phyloP scores from a whole-genome alignment of 64 coral and sea anemone species.

The Porites australiensis region DNA sequence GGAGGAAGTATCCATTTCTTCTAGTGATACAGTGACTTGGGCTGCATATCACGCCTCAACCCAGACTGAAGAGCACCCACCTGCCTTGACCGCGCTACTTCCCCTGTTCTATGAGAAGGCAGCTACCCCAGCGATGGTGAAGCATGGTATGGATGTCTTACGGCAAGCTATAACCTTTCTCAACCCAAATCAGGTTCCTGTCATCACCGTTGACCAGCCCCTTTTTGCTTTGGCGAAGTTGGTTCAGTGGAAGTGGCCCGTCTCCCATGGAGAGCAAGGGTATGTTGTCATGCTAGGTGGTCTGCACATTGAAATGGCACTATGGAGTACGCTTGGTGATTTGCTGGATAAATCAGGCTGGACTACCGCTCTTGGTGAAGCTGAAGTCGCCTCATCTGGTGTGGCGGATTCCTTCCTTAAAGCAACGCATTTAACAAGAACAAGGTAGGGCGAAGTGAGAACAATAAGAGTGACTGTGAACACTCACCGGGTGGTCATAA shows the following conservation, averaged over 20 bases:
- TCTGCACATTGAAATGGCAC: slow-evolving; percentile 66
- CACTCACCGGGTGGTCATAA: not conserved
- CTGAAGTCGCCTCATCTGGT: slow-evolving; percentile 59
- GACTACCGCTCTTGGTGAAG: slow-evolving; percentile 63
- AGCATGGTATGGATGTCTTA: slow-evolving; percentile 68
- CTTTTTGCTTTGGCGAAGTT: slow-evolving; percentile 72
- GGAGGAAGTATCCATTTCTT: slow-evolving; percentile 5
- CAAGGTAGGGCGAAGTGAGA: slow-evolving; percentile 38
- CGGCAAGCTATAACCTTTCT: slow-evolving; percentile 51
- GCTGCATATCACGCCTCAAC: slow-evolving; percentile 52
- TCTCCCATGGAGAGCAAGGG: slow-evolving; percentile 60
- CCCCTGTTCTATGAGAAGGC: slow-evolving; percentile 67
- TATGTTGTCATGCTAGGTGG: slow-evolving; percentile 69
- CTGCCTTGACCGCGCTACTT: slow-evolving; percentile 47
- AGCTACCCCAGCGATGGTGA: slow-evolving; percentile 59
- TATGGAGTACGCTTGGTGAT: slow-evolving; percentile 62
- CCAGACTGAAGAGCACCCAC: slow-evolving; percentile 38
- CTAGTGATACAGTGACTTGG: slow-evolving; percentile 55
- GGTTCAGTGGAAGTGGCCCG: slow-evolving; percentile 69
- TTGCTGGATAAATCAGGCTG: slow-evolving; percentile 72
- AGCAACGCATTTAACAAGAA: slow-evolving; percentile 67
- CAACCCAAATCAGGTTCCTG: slow-evolving; percentile 51
- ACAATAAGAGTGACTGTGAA: not conserved
- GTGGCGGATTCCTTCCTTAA: slow-evolving; percentile 72
- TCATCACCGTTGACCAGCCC: slow-evolving; percentile 71